Conservation (phyloP, 2,888 invertebrate genomes). For the Caenorhabditis doughertyi region DNA sequence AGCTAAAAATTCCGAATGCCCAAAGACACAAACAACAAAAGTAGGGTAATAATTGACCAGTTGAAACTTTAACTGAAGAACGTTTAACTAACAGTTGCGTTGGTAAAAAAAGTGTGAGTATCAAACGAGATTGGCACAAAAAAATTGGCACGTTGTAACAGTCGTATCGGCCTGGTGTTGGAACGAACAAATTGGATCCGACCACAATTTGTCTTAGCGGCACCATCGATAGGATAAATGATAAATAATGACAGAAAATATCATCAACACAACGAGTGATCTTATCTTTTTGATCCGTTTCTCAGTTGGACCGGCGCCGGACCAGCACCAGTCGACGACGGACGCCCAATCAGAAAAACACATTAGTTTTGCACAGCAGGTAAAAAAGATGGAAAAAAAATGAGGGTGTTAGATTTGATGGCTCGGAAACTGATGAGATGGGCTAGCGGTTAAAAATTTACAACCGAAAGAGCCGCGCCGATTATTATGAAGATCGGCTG, state of each 20-base stretch:
- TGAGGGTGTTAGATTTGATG: constrained; percentile 56
- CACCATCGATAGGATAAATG: constrained; percentile 56
- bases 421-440: constrained; percentile 56
- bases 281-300: constrained; percentile 12
- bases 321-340: not conserved
- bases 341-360: constrained; percentile 25
- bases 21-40: constrained; percentile 15
- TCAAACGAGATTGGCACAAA: constrained; percentile 40
- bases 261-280: not conserved
- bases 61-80: not conserved
- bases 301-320: not conserved
- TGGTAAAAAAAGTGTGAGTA: constrained; percentile 46
- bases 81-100: constrained; percentile 20
- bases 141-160: constrained; percentile 47
- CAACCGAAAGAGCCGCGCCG: constrained; percentile 56
- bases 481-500: constrained; percentile 63
- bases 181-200: constrained; percentile 58
- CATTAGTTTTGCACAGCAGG: constrained; percentile 33
- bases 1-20: constrained; percentile 17
- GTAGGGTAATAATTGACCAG: constrained; percentile 13
- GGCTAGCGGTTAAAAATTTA: constrained; percentile 60
- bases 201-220: constrained; percentile 60
- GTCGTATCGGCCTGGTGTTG: constrained; percentile 26
- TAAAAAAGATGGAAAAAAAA: constrained; percentile 41
- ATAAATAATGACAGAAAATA: constrained; percentile 48